These are phyloP conservation scores for Muscidifurax raptorellus DNA, from an alignment of 1,140 invertebrate genomes.

Conservation along the genomic window DNA sequence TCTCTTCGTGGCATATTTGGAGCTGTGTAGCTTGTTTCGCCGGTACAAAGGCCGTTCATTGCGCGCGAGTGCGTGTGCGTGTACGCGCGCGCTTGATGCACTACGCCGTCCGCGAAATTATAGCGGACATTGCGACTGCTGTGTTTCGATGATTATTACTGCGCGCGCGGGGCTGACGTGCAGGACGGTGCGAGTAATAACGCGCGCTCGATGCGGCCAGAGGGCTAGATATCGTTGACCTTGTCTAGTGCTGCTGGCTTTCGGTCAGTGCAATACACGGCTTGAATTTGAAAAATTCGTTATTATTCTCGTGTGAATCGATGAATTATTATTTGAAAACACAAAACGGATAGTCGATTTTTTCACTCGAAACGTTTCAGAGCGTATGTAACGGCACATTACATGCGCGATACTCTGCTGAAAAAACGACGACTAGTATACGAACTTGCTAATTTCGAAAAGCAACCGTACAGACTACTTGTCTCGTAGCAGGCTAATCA, in stretches of 20 bases:
- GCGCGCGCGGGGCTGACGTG: neutral
- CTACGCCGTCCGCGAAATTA: slow-evolving; percentile 14
- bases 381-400: too few relatives aligned
- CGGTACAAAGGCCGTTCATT: neutral
- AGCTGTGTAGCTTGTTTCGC: neutral
- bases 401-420: too few relatives aligned
- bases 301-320: too few relatives aligned
- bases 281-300: too few relatives aligned
- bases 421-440: too few relatives aligned
- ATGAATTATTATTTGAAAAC: too few relatives aligned
- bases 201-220: neutral
- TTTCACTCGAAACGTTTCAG: too few relatives aligned
- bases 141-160: neutral
- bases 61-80: neutral
- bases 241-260: neutral
- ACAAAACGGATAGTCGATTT: too few relatives aligned
- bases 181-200: slow-evolving; percentile 9
- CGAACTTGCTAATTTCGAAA: too few relatives aligned
- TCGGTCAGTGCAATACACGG: too few relatives aligned
- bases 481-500: neutral
- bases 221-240: neutral
- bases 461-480: neutral
- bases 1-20: neutral
- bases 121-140: slow-evolving; percentile 22
- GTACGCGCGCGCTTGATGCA: neutral